Base-by-base conservation (phyloP, 2,888 invertebrate genomes). In the Melipona beecheii region DNA sequence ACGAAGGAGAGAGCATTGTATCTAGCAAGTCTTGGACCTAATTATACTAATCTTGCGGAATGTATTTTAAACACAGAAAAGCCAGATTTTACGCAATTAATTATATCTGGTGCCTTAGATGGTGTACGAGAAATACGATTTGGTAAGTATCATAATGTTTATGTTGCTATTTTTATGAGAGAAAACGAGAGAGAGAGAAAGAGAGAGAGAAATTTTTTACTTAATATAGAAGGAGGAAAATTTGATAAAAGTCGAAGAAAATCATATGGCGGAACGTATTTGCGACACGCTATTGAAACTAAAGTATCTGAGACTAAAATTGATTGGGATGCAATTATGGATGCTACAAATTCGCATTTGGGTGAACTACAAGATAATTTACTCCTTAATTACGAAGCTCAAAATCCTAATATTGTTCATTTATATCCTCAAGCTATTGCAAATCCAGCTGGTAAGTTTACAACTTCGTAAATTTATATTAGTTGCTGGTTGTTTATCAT, bases 291-390 rank as follows among this genome's bases (percentile, higher is more conserved):
- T 0, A 89, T 93, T 11, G 94, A 94, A 80, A 92, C 92, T 0
- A 93, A 92, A 81, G 87, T 94, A 6, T 92, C 90, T 1, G 93
- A 94, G 78, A 94, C 95, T 17, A 95, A 96, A 87, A 95, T 96
- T 43, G 95, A 96, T 83, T 96, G 96, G 96, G 96, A 96, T 84
- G 94, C 95, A 91, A 95, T 96, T n/a, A 95, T 95, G 93, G 96
- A 96, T 83, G 94, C 95, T 68, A 95, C 95, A 0, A 91, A 94
- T 77, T 91, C 95, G 9, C 94, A 95, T 52, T 91, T 97, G 73
- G 95, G 95, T 36, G 95, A 96, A 66, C 91, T 97, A 69, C 96
- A 96, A 92, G 96, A 96, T 84, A 95, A 95, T 83, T 90, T 97
- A 71, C 94, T 97, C 74, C 92, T 97, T 50, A 95, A 95, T 50